Base-by-base conservation (phyloP, 1,140 invertebrate genomes). In the Pseudoatta argentina region DNA sequence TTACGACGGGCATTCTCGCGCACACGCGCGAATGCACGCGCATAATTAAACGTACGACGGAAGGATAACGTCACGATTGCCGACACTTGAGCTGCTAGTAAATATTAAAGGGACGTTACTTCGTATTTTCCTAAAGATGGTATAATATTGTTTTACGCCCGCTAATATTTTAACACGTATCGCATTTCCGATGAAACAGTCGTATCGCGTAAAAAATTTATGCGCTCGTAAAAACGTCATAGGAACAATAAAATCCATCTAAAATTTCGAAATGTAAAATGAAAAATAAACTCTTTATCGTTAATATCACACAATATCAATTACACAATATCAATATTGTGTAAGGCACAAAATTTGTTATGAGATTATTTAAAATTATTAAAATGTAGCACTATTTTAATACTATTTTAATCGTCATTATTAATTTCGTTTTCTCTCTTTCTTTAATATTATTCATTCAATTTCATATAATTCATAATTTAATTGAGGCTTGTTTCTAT, bases 1-100 rank as follows among this genome's bases (percentile, higher is more conserved):
- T 83, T 83, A 83, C 69, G 69, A 27, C 34, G 30, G 24, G 63
- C 61, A 51, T 34, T 66, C 21, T 8, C 24, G 48, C 30, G 63
- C 63, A 30, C 64, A 67, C 64, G 51, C 64, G 21, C 48, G 51
- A 71, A 57, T 24, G 51, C 39, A 24, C 69, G 24, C 27, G 79
- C 79, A 83, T 83, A 83, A 83, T 75, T 83, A 83, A 83, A 81
- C 77, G 69, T 27, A 18, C 55, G 55, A 24, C 69, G 69, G 57
- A 34, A 61, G 69, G n/a, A 8, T 63, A 75, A 63, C 55, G 18
- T 48, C 8, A 39, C 12, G 16, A 79, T 67, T 55, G 77, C 48
- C 48, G 24, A 44, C 57, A 73, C 51, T 59, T 39, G 55, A 30
- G 27, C 21, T 7, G 27, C 34, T 6, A 14, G 69, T 61, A 75